Percentiles rank a stretch among this genome's conserved stretches.
Evolutionary conservation across 2,888 invertebrate genomes (phyloP).

Genomic region (Drosophila nr. medialis): DNA sequence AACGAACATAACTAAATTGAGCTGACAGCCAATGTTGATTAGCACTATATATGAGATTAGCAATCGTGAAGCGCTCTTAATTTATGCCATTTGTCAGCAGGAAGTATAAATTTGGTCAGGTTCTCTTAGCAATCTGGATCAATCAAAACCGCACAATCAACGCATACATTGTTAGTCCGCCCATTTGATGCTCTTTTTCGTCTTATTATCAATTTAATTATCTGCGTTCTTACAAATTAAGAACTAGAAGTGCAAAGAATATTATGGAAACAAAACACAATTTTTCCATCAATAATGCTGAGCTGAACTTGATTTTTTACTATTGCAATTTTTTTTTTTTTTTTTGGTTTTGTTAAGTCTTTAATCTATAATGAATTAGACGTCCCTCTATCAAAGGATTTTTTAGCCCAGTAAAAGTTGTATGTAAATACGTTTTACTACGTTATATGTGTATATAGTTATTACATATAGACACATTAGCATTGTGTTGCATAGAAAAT

Average conservation of each 20-base stretch:
- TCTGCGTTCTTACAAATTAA: no score
- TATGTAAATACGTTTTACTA: neutral
- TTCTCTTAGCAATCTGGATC: neutral
- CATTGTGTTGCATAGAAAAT: neutral
- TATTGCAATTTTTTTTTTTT: no score
- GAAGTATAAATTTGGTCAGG: neutral
- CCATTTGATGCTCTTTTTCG: neutral
- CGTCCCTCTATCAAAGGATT: neutral
- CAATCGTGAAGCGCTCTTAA: neutral
- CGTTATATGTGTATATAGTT: neutral
- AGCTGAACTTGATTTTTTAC: neutral
- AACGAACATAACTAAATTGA: neutral
- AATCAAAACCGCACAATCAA: neutral
- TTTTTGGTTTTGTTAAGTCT: neutral
- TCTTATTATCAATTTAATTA: no score
- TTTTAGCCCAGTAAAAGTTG: neutral
- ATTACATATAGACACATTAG: neutral
- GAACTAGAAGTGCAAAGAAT: no score
- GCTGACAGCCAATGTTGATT: neutral
- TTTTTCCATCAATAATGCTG: no score
- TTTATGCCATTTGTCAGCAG: neutral
- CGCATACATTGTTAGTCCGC: neutral
- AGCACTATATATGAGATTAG: neutral
- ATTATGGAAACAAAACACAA: no score
- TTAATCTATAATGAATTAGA: neutral